Conservation (phyloP, 1,140 invertebrate species). For the Charaxes varanes region DNA sequence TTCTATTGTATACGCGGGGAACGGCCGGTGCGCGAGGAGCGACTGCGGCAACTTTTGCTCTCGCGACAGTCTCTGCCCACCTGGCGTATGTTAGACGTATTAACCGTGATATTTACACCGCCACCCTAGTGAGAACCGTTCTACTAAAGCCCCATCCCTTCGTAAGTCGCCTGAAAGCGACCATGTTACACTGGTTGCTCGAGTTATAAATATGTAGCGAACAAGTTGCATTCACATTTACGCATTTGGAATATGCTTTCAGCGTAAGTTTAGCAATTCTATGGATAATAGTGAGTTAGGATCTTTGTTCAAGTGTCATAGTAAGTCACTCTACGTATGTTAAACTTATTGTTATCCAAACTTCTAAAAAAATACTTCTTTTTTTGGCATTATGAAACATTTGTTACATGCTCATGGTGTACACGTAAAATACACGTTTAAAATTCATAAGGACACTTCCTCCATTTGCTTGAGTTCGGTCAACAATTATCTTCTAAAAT, state of each 20-base stretch:
- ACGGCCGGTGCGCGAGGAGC: constrained; percentile 54
- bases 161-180: constrained; percentile 14
- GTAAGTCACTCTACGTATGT: not conserved
- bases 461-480: no score
- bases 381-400: not conserved
- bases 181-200: constrained; percentile 17
- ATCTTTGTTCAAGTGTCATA: constrained; percentile 4
- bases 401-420: not conserved
- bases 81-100: constrained; percentile 50
- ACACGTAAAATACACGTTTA: no score
- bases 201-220: constrained; percentile 12
- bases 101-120: constrained; percentile 48
- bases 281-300: not conserved
- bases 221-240: constrained; percentile 19
- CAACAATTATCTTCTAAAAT: no score
- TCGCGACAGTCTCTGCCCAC: constrained; percentile 51
- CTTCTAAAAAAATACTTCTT: constrained; percentile 4
- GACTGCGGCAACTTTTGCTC: constrained; percentile 56
- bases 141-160: constrained; percentile 17
- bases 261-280: constrained; percentile 14
- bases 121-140: constrained; percentile 31
- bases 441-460: no score
- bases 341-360: constrained; percentile 3
- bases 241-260: constrained; percentile 19
- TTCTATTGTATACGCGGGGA: constrained; percentile 39